Percentiles rank a stretch among this genome's conserved stretches.
Conservation (phyloP, 2,888 invertebrate species). For the Dynastes hyllus region DNA sequence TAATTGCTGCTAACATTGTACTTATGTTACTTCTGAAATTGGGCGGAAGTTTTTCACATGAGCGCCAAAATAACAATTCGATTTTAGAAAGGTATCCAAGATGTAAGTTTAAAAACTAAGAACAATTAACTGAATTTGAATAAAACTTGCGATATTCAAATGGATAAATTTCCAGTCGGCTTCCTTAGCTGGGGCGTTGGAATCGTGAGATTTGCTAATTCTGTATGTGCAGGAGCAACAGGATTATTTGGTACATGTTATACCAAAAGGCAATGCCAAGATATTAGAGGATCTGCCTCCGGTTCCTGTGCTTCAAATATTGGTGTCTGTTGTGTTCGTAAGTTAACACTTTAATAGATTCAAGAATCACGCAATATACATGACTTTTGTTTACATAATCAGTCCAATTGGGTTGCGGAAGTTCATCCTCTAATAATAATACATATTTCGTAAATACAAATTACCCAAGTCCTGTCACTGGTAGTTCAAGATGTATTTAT, state of each 20-base stretch:
- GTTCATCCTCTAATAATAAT: conserved; percentile 79
- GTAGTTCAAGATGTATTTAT: conserved; percentile 81
- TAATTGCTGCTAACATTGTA: not conserved
- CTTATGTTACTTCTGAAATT: not conserved
- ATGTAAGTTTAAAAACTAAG: not conserved
- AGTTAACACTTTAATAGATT: conserved; percentile 65
- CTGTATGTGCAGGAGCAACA: conserved; percentile 79
- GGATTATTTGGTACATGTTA: conserved; percentile 83
- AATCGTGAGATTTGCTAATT: conserved; percentile 83
- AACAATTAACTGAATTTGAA: not conserved
- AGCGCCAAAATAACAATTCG: not conserved
- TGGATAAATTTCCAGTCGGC: conserved; percentile 10
- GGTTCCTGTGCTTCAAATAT: conserved; percentile 82
- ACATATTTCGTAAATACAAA: conserved; percentile 87
- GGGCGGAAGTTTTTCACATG: not conserved
- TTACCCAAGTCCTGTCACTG: conserved; percentile 81
- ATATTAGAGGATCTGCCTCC: conserved; percentile 80
- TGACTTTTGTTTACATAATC: conserved; percentile 51
- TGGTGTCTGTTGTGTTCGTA: conserved; percentile 89
- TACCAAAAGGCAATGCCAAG: conserved; percentile 81
- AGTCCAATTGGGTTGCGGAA: conserved; percentile 84
- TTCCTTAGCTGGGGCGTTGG: conserved; percentile 62
- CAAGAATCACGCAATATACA: not conserved
- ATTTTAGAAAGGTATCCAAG: conserved; percentile 1
- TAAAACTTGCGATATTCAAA: not conserved